phyloP scores from a whole-genome alignment of 2,113 vertebrate genomes.

The Hemicordylus capensis region DNA sequence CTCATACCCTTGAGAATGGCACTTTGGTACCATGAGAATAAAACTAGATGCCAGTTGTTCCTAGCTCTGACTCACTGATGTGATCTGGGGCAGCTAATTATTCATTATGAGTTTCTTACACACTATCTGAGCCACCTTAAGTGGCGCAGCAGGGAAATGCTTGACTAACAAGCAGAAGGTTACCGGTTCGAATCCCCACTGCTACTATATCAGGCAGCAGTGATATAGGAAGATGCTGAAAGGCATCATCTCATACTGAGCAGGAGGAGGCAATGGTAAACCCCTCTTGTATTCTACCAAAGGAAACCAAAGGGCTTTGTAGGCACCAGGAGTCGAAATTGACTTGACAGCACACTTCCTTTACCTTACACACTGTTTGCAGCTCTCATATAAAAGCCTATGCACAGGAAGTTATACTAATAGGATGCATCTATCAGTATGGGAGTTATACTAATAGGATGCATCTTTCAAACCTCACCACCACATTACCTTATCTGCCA shows the following conservation, averaged over 20 bases:
- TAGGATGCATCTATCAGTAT: background rate
- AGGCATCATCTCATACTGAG: too few relatives aligned
- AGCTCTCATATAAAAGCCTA: background rate
- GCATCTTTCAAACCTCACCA: background rate
- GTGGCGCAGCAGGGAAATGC: too few relatives aligned
- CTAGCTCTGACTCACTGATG: background rate
- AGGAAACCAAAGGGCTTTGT: too few relatives aligned
- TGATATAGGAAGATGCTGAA: too few relatives aligned
- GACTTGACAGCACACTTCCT: too few relatives aligned
- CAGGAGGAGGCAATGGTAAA: too few relatives aligned
- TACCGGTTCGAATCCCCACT: too few relatives aligned
- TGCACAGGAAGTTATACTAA: background rate
- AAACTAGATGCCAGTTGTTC: background rate
- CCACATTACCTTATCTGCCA: background rate
- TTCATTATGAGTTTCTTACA: background rate
- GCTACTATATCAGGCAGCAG: too few relatives aligned
- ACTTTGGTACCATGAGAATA: background rate
- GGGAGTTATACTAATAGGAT: background rate
- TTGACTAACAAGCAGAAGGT: too few relatives aligned
- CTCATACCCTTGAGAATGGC: background rate
- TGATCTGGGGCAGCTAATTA: constrained; percentile 1
- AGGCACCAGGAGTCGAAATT: too few relatives aligned
- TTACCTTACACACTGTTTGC: background rate
- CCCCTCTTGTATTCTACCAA: too few relatives aligned
- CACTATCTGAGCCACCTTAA: too few relatives aligned